Conservation (phyloP, 2,113 vertebrate species). For the Australoheros scitulus region DNA sequence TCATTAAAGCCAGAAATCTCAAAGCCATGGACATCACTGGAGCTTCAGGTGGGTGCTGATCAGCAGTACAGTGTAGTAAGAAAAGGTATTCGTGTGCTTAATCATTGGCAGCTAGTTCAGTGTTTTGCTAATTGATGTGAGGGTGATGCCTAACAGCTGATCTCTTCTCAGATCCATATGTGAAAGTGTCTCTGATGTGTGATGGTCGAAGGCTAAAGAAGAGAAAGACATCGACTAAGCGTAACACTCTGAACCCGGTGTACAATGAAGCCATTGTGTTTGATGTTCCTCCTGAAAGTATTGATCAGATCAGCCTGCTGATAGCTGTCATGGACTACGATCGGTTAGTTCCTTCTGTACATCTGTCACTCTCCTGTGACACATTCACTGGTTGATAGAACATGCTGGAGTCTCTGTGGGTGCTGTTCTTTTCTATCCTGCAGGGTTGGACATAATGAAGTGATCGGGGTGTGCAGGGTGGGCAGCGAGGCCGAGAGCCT, state of each 20-base stretch:
- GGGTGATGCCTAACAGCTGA: neutral
- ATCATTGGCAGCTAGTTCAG: neutral
- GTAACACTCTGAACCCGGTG: constrained; percentile 96
- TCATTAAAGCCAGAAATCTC: constrained; percentile 98
- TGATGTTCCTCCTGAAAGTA: constrained; percentile 97
- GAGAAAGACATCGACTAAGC: constrained; percentile 97
- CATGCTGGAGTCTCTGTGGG: neutral
- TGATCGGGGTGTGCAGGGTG: constrained; percentile 96
- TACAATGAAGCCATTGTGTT: constrained; percentile 99
- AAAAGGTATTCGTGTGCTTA: neutral
- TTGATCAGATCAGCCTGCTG: constrained; percentile 96
- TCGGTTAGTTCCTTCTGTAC: constrained; percentile 80
- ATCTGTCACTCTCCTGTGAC: rapidly evolving
- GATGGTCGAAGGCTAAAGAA: constrained; percentile 96
- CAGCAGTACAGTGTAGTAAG: neutral
- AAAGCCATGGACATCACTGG: constrained; percentile 99
- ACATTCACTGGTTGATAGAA: neutral
- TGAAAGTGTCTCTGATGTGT: constrained; percentile 98
- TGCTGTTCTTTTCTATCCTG: constrained; percentile 38
- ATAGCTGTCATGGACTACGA: constrained; percentile 99
- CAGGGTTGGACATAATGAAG: constrained; percentile 98
- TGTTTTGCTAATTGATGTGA: neutral
- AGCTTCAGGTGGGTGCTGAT: constrained; percentile 83
- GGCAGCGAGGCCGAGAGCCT: constrained; percentile 92
- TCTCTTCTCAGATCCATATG: constrained; percentile 89